These are phyloP conservation scores for Sesamia nonagrioides DNA, from an alignment of 1,140 invertebrate species.

Conservation along the genomic window DNA sequence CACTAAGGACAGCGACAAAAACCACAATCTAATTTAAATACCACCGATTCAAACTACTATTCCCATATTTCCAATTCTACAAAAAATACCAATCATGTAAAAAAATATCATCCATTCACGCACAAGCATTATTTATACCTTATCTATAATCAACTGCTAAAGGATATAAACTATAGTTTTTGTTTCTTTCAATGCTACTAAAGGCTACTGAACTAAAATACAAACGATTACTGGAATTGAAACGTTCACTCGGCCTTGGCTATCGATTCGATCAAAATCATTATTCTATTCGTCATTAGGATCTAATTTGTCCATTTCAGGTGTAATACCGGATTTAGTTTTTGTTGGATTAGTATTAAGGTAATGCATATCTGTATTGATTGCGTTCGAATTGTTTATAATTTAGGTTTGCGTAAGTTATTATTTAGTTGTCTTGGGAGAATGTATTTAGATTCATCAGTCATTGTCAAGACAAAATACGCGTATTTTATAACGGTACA, in stretches of 20 bases:
- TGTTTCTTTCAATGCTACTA: neutral
- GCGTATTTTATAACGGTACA: too few relatives aligned
- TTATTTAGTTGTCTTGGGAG: neutral
- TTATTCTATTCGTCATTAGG: neutral
- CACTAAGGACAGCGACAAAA: too few relatives aligned
- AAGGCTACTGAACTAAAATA: slow-evolving; percentile 19
- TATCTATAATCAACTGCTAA: neutral
- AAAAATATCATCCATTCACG: neutral
- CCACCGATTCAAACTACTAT: too few relatives aligned
- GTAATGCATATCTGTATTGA: neutral
- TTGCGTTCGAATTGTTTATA: neutral
- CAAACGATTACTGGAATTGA: slow-evolving; percentile 13
- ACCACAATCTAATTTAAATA: too few relatives aligned
- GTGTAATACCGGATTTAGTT: slow-evolving; percentile 11
- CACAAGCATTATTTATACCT: slow-evolving; percentile 13
- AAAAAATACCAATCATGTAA: neutral
- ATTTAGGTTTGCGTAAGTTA: neutral
- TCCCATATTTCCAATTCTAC: neutral
- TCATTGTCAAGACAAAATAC: neutral
- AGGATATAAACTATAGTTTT: slow-evolving; percentile 12
- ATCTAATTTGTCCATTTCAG: neutral
- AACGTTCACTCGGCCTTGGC: slow-evolving; percentile 33
- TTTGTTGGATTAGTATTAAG: neutral
- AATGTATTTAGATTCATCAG: neutral
- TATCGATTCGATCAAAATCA: neutral